Evolutionary conservation across 2,888 invertebrate genomes (phyloP), one percentile per base, ranked within the genome.

Genomic region (Hetaerina titia): DNA sequence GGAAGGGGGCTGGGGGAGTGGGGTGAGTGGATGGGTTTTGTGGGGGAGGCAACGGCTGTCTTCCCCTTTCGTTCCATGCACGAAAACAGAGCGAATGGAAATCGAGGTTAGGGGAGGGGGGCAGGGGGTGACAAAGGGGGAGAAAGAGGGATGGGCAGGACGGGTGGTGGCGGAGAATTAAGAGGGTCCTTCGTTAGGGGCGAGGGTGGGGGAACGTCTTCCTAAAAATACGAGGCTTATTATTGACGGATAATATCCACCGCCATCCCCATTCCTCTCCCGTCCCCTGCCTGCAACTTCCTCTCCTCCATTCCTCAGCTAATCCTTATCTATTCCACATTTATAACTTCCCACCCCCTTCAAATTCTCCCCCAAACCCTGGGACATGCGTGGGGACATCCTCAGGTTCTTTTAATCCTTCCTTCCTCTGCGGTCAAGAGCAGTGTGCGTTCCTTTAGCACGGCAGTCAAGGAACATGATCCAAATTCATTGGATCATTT

Each of bases 11-110:
- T 88, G 45, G 15, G 88, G 56, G 13, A 31, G 22, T 5, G n/a
- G 19, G 22, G 45, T 45, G 45, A 45, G 45, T 45, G 45, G 45
- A 45, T 45, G 45, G 45, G 45, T 45, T 45, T 4, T 45, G 45
- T 45, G 22, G 57, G 56, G 56, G 74, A n/a, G n/a, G 74, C n/a
- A 8, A n/a, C 57, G 57, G 56, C 58, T n/a, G 9, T 4, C 2
- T 69, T 25, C 25, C 25, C 15, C 81, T 81, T 81, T 81, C 81
- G 81, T 81, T 81, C 81, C 81, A 81, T 81, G 81, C 31, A 81
- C 81, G 81, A 81, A 31, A 81, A 81, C 81, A 81, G 81, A 31
- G 81, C 81, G 81, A 81, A 81, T 11, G 31, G 22, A 81, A 81
- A 31, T 81, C 31, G 81, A 81, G 81, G 25, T 11, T 31, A 9